These are phyloP conservation scores for Drosophila trapezifrons DNA, from an alignment of 1,140 invertebrate species.

Conservation along the genomic window DNA sequence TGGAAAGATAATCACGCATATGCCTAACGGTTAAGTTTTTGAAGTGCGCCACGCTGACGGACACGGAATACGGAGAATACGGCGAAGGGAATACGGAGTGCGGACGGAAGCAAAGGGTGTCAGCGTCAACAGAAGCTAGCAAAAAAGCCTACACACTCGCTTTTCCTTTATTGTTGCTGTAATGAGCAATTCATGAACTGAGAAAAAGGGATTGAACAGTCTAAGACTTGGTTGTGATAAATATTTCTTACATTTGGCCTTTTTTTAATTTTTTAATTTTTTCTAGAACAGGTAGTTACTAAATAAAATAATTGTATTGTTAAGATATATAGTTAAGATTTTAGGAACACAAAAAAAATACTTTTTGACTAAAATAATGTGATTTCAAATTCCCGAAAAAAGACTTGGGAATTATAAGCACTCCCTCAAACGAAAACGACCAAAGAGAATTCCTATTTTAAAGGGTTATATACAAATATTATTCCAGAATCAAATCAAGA, in stretches of 20 bases:
- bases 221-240: not conserved
- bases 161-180: slow-evolving; percentile 43
- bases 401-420: too few relatives aligned
- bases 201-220: not conserved
- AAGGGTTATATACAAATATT: not conserved
- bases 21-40: slow-evolving; percentile 82
- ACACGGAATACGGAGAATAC: slow-evolving; percentile 6
- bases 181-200: slow-evolving; percentile 61
- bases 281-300: too few relatives aligned
- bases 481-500: not conserved
- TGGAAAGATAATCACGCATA: slow-evolving; percentile 79
- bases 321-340: not conserved
- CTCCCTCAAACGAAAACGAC: too few relatives aligned
- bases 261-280: not conserved
- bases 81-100: slow-evolving; percentile 6
- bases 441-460: too few relatives aligned
- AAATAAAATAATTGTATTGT: too few relatives aligned
- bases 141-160: slow-evolving; percentile 15
- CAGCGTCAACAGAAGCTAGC: slow-evolving; percentile 52
- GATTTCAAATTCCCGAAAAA: too few relatives aligned
- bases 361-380: too few relatives aligned
- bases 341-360: not conserved
- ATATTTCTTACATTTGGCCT: not conserved
- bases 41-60: slow-evolving; percentile 61
- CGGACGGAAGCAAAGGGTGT: slow-evolving; percentile 60